Evolutionary conservation across 2,113 vertebrate genomes (phyloP).

Genomic region (Prochilodus magdalenae): DNA sequence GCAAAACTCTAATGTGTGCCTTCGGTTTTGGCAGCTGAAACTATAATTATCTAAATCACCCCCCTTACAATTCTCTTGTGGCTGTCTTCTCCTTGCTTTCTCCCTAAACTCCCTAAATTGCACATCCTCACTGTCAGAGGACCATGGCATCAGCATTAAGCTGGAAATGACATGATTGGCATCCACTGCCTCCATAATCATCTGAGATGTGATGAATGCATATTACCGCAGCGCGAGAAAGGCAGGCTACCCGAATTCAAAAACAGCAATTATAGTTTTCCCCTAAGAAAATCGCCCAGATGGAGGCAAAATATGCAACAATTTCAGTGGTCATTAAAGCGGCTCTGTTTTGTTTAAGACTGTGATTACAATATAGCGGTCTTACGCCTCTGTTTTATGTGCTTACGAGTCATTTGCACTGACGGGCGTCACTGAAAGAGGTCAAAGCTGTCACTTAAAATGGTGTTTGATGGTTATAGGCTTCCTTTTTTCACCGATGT

Average conservation of each 20-base stretch:
- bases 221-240: constrained; percentile 38
- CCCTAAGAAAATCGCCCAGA: constrained; percentile 71
- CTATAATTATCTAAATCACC: constrained; percentile 53
- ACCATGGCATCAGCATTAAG: constrained; percentile 40
- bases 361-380: constrained; percentile 70
- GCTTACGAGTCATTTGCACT: constrained; percentile 65
- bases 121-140: constrained; percentile 47
- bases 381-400: constrained; percentile 63
- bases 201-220: constrained; percentile 59
- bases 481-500: background rate
- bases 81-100: constrained; percentile 39
- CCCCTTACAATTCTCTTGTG: constrained; percentile 41
- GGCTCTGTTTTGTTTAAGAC: constrained; percentile 65
- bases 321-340: constrained; percentile 75
- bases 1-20: constrained; percentile 43
- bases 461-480: constrained; percentile 28
- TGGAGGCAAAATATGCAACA: constrained; percentile 74
- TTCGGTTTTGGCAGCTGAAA: constrained; percentile 48
- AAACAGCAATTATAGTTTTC: constrained; percentile 68
- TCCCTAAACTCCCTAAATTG: constrained; percentile 42
- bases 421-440: constrained; percentile 50
- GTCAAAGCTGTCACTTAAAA: constrained; percentile 30
- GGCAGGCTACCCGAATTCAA: constrained; percentile 47
- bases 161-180: constrained; percentile 53
- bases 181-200: constrained; percentile 54